These are phyloP conservation scores for Clarias fuscus DNA, from an alignment of 2,797 vertebrate species.

Conservation along the genomic window DNA sequence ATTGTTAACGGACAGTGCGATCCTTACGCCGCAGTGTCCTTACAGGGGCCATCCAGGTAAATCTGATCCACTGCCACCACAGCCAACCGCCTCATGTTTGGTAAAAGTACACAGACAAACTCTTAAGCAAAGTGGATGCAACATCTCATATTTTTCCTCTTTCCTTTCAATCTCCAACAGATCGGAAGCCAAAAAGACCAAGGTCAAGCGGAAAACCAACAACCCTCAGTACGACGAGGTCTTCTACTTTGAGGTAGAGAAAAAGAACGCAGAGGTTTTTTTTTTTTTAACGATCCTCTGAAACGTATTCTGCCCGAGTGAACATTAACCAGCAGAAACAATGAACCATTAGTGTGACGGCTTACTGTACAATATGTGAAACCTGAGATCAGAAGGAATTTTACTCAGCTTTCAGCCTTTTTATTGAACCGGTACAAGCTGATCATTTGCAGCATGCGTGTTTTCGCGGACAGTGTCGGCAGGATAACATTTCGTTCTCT, in stretches of 20 bases:
- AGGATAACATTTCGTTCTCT: background rate
- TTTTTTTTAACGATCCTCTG: background rate
- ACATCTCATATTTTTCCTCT: background rate
- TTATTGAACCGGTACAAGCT: background rate
- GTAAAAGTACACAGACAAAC: background rate
- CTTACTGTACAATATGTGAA: background rate
- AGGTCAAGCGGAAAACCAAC: constrained; percentile 97
- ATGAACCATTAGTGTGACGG: background rate
- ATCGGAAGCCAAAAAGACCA: constrained; percentile 97
- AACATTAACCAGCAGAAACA: constrained; percentile 10
- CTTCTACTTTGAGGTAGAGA: constrained; percentile 95
- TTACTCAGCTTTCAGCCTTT: background rate
- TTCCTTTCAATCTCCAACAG: constrained; percentile 64
- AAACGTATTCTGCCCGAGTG: background rate
- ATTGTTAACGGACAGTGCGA: constrained; percentile 99
- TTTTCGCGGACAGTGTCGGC: background rate
- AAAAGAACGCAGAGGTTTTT: background rate
- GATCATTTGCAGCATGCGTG: background rate
- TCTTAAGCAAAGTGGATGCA: background rate
- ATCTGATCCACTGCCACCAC: background rate
- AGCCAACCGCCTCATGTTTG: background rate
- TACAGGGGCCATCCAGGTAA: constrained; percentile 91
- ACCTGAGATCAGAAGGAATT: background rate
- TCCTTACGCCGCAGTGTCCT: constrained; percentile 92
- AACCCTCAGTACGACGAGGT: constrained; percentile 98